Conservation (phyloP, 2,797 vertebrate species). For the Notamacropus eugenii region DNA sequence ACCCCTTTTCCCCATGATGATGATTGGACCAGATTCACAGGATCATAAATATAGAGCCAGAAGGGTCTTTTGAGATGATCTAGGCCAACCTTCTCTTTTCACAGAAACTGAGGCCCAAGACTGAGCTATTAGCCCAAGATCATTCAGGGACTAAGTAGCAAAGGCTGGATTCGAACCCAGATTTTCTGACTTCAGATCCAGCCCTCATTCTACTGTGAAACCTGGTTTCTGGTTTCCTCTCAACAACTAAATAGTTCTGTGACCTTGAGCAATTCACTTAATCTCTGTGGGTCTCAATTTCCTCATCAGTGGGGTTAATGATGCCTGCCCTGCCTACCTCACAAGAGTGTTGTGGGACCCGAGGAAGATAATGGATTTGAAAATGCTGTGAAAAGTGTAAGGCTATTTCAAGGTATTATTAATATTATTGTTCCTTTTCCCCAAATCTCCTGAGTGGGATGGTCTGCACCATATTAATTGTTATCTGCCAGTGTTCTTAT, state of each 20-base stretch:
- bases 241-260: neutral
- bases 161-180: neutral
- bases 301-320: neutral
- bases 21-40: neutral
- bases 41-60: neutral
- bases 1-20: neutral
- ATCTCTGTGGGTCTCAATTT: neutral
- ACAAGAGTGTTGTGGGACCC: neutral
- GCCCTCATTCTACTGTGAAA: neutral
- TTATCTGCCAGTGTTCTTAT: neutral
- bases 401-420: neutral
- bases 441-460: neutral
- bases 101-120: neutral
- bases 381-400: neutral
- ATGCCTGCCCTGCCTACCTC: neutral
- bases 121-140: neutral
- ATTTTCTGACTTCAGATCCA: neutral
- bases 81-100: neutral
- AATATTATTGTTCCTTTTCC: neutral
- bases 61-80: neutral
- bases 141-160: neutral
- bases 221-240: neutral
- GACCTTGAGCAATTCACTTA: neutral
- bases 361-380: neutral
- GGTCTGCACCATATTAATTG: neutral